Evolutionary conservation across 2,113 vertebrate species (phyloP).

Genomic region (Oncorhynchus nerka): DNA sequence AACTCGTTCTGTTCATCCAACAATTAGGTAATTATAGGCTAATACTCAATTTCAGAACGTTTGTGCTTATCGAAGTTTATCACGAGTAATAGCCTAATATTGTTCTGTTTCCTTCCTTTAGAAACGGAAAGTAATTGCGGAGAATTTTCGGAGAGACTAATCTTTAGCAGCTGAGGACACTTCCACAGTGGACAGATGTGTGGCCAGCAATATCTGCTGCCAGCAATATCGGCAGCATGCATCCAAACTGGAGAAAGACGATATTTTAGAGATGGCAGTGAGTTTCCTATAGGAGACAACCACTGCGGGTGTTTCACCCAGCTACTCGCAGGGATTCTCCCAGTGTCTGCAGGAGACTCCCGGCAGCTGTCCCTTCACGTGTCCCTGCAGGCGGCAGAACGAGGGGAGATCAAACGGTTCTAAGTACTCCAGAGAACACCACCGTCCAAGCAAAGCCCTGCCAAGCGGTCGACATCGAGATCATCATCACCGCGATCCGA

Average conservation of each 20-base stretch:
- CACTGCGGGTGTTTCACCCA: constrained; percentile 19
- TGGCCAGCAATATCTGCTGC: constrained; percentile 49
- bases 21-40: too few relatives aligned
- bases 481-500: constrained; percentile 9
- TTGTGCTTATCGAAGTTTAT: too few relatives aligned
- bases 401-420: constrained; percentile 68
- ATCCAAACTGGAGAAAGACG: constrained; percentile 69
- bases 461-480: too few relatives aligned
- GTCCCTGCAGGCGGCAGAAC: constrained; percentile 39
- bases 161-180: constrained; percentile 79
- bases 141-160: constrained; percentile 80
- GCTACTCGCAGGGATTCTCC: constrained; percentile 68
- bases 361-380: constrained; percentile 64
- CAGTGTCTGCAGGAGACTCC: constrained; percentile 68
- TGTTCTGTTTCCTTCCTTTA: too few relatives aligned
- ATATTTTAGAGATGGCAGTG: constrained; percentile 69
- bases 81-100: too few relatives aligned
- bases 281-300: constrained; percentile 69
- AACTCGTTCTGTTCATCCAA: too few relatives aligned
- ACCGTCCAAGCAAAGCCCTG: too few relatives aligned
- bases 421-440: too few relatives aligned
- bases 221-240: constrained; percentile 55
- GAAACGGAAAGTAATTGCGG: constrained; percentile 36
- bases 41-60: too few relatives aligned
- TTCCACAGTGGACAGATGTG: constrained; percentile 52